Base-by-base conservation (phyloP, 2,888 invertebrate genomes). In the Embidobia sp. region DNA sequence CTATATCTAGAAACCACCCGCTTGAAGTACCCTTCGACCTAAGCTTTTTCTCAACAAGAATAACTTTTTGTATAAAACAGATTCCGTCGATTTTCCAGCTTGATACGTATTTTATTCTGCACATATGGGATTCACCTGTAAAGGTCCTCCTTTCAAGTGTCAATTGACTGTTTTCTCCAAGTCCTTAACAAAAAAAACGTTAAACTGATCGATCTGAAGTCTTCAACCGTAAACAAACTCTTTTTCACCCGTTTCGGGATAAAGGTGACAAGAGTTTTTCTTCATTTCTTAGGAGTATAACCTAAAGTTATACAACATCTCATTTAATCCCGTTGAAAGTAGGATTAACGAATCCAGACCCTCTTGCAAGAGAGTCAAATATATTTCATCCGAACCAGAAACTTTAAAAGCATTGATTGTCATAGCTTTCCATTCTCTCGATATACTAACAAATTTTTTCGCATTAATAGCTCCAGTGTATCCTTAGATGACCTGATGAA, bases 41-140 rank as follows among this genome's bases (percentile, higher is more conserved):
- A 2, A 53, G 27, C 15, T 53, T 37, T n/a, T 53, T 37, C 53
- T 53, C 37, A 6, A 40, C 19, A 53, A 8, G 10, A 5, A 26
- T 26, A 6, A 37, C 37, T n/a, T 15, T 37, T 10, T n/a, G 13
- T 10, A 16, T 0, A 53, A 11, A 4, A 37, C 40, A 18, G 53
- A 6, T 27, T 53, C 53, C 3, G 27, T 40, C 19, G 53, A 53
- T 26, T 37, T 37, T n/a, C n/a, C n/a, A n/a, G n/a, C n/a, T n/a
- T n/a, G n/a, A n/a, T n/a, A n/a, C n/a, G 53, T 37, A 15, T 53
- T 15, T 27, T 37, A 26, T 13, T 37, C 37, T 10, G 2, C 2
- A 11, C 33, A 15, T 0, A 53, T 3, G 13, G 37, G 53, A 0
- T 5, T 1, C 16, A 13, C 53, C 11, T 2, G n/a, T n/a, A 53